A percentile compares a stretch with the other conserved stretches of the same genome.
These are phyloP conservation scores for Archilochus colubris DNA, from an alignment of 2,113 vertebrate genomes.

Conservation along the genomic window DNA sequence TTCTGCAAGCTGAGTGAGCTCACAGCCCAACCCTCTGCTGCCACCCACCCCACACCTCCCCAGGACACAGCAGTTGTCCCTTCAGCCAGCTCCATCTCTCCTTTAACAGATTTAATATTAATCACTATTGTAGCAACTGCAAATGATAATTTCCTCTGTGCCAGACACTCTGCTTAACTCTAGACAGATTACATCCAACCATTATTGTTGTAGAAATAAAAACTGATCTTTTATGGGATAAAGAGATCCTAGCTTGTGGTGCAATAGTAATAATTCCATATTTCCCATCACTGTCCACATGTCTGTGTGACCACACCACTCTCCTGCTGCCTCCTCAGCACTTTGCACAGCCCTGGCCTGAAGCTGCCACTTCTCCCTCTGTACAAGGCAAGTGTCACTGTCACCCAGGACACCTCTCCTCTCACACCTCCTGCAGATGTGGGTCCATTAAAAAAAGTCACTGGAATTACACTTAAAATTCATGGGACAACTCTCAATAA, in stretches of 20 bases:
- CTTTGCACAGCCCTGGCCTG: neutral
- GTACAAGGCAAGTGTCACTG: accelerated
- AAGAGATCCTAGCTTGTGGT: neutral
- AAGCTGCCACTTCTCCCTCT: neutral
- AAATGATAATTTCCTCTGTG: neutral
- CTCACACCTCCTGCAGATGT: neutral
- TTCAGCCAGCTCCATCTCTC: neutral
- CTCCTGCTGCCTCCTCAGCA: neutral
- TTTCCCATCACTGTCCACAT: too few species aligned
- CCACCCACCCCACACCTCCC: neutral
- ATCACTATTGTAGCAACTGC: neutral
- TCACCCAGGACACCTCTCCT: accelerated
- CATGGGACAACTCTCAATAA: neutral
- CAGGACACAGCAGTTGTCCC: accelerated
- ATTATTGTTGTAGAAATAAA: neutral
- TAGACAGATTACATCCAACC: neutral
- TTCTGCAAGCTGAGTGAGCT: neutral
- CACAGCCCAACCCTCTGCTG: too few species aligned
- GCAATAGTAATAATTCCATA: accelerated
- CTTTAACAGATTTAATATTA: neutral
- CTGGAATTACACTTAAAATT: neutral
- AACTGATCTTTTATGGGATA: neutral
- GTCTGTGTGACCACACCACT: neutral
- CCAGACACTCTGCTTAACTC: neutral
- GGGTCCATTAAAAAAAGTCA: neutral